Evolutionary conservation across 2,113 vertebrate genomes (phyloP), one percentile per base, ranked within the genome.

Genomic region (Rhea americana): DNA sequence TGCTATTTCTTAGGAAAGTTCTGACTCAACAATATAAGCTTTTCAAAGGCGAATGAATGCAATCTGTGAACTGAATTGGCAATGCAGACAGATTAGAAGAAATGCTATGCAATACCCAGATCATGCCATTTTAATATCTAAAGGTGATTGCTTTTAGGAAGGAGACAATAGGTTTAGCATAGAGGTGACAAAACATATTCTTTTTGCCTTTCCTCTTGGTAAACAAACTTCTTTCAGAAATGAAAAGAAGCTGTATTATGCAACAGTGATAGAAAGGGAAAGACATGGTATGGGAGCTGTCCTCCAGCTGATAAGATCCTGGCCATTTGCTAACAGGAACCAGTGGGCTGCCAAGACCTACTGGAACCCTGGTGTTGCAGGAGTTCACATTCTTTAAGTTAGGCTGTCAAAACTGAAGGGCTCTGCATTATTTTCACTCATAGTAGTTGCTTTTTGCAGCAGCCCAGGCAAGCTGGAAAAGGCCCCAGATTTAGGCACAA

Each of bases 81-180:
- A 97, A 96, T 96, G 89, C 86, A 84, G 51, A 73, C 61, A 73
- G 53, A 96, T 97, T 95, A 95, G 96, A 96, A 95, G 90, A 96
- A 97, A 96, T 55, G 48, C 80, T 91, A 92, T 65, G 76, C 68
- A 56, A 79, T 94, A 95, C 87, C 94, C 82, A 88, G 94, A 89
- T 94, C 87, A 21, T 88, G 89, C 92, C 93, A 92, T 94, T 91
- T 87, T 95, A 95, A 94, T 93, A 96, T 95, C 96, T 96, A 94
- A 96, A 96, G 94, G 96, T 96, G 96, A 97, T 96, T 97, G 96
- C 96, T 97, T 97, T 96, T 91, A 94, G 92, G 92, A 95, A 94
- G 94, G 93, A 97, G 93, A 96, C 93, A 96, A 94, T 90, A 73
- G 92, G 71, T 97, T 97, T 96, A 90, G 87, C 93, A 81, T 93